These are phyloP conservation scores for Stichodactyla helianthus DNA, from an alignment of 64 coral and sea anemone species.

Conservation along the genomic window DNA sequence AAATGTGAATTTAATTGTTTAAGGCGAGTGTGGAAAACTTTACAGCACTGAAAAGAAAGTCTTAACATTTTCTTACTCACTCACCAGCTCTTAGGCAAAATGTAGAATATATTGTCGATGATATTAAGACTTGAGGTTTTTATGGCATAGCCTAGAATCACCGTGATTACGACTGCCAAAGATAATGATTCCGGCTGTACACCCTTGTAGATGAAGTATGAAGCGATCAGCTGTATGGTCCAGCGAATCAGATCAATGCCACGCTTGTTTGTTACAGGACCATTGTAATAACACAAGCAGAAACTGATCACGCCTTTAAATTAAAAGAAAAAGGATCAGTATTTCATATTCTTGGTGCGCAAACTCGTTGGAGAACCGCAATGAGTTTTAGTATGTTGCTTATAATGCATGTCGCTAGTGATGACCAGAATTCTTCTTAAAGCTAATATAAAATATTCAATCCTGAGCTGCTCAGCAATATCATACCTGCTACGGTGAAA, in stretches of 20 bases:
- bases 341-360: no score
- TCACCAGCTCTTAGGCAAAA: conserved; percentile 34
- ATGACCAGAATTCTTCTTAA: no score
- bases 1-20: no score
- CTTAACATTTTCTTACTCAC: not conserved
- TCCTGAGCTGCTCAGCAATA: no score
- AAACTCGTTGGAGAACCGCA: no score
- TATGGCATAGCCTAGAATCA: conserved; percentile 34
- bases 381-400: no score
- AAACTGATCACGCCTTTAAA: conserved; percentile 68
- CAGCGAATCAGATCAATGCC: conserved; percentile 81
- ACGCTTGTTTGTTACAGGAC: conserved; percentile 62
- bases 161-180: conserved; percentile 41
- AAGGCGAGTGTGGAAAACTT: not conserved
- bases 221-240: conserved; percentile 61
- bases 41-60: not conserved
- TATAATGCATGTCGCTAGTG: no score
- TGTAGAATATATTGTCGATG: not conserved
- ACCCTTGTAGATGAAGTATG: conserved; percentile 58
- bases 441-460: no score
- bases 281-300: conserved; percentile 83
- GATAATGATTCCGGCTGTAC: conserved; percentile 72
- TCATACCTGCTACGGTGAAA: conserved; percentile 52
- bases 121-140: conserved; percentile 31
- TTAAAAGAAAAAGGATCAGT: not conserved